A percentile compares a stretch with the other conserved stretches of the same genome.
phyloP scores from a whole-genome alignment of 2,113 vertebrate species.

The Misgurnus mizolepis region DNA sequence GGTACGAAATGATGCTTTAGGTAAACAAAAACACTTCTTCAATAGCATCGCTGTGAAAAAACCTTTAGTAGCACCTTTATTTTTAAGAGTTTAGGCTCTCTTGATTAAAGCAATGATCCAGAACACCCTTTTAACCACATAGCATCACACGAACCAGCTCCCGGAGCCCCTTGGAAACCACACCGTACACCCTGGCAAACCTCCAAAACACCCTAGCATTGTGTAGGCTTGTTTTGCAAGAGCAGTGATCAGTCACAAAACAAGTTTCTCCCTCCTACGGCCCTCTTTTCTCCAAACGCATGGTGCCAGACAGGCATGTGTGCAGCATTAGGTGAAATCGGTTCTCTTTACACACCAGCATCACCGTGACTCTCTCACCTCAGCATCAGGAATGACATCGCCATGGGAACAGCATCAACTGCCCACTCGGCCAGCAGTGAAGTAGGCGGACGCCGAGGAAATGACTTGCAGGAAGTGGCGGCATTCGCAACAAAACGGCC shows the following conservation, averaged over 20 bases:
- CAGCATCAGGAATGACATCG: conserved; percentile 25
- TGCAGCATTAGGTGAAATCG: background rate
- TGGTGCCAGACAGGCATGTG: conserved; percentile 46
- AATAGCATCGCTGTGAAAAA: too few relatives aligned
- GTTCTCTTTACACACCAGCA: conserved; percentile 5
- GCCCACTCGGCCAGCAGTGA: conserved; percentile 33
- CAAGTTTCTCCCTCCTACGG: background rate
- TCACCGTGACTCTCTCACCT: conserved; percentile 40
- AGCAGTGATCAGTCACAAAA: background rate
- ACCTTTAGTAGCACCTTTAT: too few relatives aligned
- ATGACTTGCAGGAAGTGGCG: conserved; percentile 41
- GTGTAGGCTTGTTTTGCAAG: background rate
- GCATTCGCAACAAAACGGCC: background rate
- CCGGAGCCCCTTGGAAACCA: background rate
- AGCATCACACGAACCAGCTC: background rate
- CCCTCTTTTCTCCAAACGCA: conserved; percentile 1
- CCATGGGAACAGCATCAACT: conserved; percentile 48
- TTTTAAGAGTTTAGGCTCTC: too few relatives aligned
- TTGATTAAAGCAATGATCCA: too few relatives aligned
- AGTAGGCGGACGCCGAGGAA: conserved; percentile 34
- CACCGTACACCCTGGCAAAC: background rate
- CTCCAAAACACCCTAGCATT: background rate
- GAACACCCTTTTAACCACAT: background rate
- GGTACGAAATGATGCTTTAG: too few relatives aligned
- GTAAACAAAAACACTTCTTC: too few relatives aligned